A percentile compares a stretch with the other conserved stretches of the same genome.
phyloP scores from a whole-genome alignment of 2,888 invertebrate species.

The Nematopogon swammerdamellus region DNA sequence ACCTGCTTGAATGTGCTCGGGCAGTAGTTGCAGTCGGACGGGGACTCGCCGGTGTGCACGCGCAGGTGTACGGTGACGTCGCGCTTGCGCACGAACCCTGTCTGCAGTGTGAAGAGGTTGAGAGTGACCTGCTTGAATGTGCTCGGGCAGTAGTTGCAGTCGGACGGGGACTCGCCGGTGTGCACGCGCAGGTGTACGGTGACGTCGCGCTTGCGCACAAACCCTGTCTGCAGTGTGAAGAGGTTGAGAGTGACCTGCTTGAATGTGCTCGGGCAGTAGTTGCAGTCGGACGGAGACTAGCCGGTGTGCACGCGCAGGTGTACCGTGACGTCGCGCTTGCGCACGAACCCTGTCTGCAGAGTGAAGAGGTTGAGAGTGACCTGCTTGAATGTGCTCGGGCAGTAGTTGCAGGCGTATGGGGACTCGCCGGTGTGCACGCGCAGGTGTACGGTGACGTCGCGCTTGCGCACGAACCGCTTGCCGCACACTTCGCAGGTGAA shows the following conservation, averaged over 20 bases:
- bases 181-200: no score
- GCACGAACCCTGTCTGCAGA: conserved; percentile 1
- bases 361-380: neutral
- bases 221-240: no score
- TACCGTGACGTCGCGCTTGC: conserved; percentile 3
- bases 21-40: no score
- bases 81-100: no score
- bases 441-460: conserved; percentile 3
- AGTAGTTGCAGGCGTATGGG: conserved; percentile 6
- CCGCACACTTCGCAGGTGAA: conserved; percentile 6
- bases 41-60: no score
- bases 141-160: no score
- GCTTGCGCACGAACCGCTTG: conserved; percentile 5
- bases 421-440: conserved; percentile 2
- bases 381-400: conserved; percentile 4
- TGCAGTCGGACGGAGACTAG: conserved; percentile 5
- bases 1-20: no score
- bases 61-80: no score
- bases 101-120: no score
- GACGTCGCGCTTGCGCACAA: no score
- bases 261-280: conserved; percentile 5
- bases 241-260: neutral
- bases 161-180: no score
- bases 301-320: conserved; percentile 3
- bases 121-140: no score